Percentiles rank a stretch among this genome's conserved stretches.
These are phyloP conservation scores for Poeciliopsis prolifica DNA, from an alignment of 2,113 vertebrate genomes.

Conservation along the genomic window DNA sequence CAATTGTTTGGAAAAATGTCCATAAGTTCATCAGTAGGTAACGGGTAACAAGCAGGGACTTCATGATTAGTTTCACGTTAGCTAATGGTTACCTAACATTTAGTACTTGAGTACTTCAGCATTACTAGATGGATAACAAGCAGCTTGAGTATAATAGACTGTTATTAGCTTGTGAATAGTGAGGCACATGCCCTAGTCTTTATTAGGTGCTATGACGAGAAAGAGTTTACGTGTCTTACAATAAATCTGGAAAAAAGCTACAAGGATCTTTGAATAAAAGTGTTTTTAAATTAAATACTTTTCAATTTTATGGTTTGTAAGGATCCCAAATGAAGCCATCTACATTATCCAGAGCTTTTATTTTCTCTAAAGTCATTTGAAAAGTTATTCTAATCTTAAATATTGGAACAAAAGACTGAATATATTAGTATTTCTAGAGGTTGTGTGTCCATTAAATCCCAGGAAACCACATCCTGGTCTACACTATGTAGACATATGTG, in stretches of 20 bases:
- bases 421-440: background rate
- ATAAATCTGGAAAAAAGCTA: background rate
- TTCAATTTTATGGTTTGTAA: background rate
- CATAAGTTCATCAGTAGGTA: background rate
- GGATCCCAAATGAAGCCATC: background rate
- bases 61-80: background rate
- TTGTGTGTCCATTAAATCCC: background rate
- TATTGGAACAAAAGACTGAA: background rate
- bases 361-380: background rate
- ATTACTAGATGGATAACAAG: background rate
- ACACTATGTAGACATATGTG: slow-evolving; percentile 10
- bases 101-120: background rate
- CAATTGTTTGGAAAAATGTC: background rate
- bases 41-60: background rate
- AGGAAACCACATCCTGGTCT: background rate
- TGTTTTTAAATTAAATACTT: background rate
- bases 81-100: background rate
- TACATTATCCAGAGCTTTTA: background rate
- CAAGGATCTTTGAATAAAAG: background rate
- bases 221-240: background rate
- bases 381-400: background rate
- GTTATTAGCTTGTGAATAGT: background rate
- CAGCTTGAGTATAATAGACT: background rate
- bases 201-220: background rate
- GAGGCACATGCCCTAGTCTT: background rate